A percentile compares a stretch with the other conserved stretches of the same genome.
phyloP scores from a whole-genome alignment of 2,888 invertebrate species.

The Anoncus sp. region DNA sequence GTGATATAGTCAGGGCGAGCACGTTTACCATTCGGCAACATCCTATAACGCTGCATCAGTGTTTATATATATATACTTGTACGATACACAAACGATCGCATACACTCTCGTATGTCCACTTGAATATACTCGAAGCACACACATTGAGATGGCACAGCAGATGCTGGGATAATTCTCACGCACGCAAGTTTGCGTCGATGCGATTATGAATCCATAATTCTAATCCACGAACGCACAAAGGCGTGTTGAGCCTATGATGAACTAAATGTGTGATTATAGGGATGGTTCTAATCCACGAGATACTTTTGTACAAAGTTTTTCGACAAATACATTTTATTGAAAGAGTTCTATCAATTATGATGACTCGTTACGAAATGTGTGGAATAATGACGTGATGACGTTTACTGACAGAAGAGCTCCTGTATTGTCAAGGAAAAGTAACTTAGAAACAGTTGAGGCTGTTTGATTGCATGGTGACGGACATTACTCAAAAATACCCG shows the following conservation, averaged over 20 bases:
- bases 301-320: conserved; percentile 8
- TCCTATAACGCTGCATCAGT: conserved; percentile 15
- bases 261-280: background rate
- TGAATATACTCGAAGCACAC: conserved; percentile 5
- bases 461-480: too few relatives aligned
- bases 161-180: conserved; percentile 50
- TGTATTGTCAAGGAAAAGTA: too few relatives aligned
- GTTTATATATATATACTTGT: background rate
- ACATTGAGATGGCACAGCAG: conserved; percentile 16
- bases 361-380: too few relatives aligned
- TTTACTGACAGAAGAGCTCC: too few relatives aligned
- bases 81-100: background rate
- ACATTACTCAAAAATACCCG: too few relatives aligned
- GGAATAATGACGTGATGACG: too few relatives aligned
- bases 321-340: conserved; percentile 15
- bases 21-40: conserved; percentile 43
- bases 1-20: conserved; percentile 14
- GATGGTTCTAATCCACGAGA: background rate
- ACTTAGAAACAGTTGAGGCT: too few relatives aligned
- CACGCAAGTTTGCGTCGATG: background rate
- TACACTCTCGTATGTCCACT: conserved; percentile 24
- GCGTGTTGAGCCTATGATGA: background rate
- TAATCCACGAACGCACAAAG: conserved; percentile 14
- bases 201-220: conserved; percentile 34
- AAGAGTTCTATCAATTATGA: background rate